phyloP scores from a whole-genome alignment of 2,888 invertebrate species.

The Dugesia japonica region DNA sequence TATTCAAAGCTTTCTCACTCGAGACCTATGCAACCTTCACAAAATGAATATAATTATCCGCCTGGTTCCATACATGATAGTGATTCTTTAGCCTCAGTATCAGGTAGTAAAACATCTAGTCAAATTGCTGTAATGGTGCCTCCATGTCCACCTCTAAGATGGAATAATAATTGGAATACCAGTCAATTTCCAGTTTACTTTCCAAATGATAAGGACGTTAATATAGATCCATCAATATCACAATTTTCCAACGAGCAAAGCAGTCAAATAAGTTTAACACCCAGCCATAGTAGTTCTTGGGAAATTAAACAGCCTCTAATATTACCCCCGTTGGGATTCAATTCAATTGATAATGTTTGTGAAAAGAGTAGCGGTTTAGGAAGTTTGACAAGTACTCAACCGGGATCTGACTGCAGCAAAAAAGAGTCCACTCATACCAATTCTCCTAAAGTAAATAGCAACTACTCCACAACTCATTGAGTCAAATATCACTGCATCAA shows the following conservation, averaged over 20 bases:
- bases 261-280: background rate
- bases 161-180: conserved; percentile 5
- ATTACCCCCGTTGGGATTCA: background rate
- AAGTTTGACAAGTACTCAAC: background rate
- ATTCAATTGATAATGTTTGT: background rate
- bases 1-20: background rate
- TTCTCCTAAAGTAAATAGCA: background rate
- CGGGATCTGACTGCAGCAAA: conserved; percentile 10
- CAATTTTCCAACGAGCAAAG: background rate
- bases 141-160: background rate
- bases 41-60: background rate
- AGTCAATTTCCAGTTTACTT: background rate
- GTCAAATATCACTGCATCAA: background rate
- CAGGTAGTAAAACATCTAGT: background rate
- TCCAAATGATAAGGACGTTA: background rate
- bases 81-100: background rate
- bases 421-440: background rate
- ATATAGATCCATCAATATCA: background rate
- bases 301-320: conserved; percentile 6
- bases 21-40: background rate
- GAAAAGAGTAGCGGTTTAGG: background rate
- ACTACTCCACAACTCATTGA: background rate
- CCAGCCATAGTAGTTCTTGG: background rate
- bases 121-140: background rate
- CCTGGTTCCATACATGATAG: background rate